phyloP scores from a whole-genome alignment of 1,140 invertebrate genomes.

The Zaprionus camerounensis region DNA sequence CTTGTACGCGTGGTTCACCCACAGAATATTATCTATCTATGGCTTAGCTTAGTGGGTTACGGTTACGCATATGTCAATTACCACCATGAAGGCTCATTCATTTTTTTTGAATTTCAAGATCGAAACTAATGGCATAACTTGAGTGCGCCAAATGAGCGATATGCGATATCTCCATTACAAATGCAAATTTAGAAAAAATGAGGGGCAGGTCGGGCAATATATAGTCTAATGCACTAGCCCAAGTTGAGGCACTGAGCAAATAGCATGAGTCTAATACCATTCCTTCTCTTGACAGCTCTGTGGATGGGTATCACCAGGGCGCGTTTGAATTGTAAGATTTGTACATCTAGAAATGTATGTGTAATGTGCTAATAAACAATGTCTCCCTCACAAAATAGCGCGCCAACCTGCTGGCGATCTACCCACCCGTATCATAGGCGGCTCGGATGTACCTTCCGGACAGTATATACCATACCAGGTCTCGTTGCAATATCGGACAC shows the following conservation, averaged over 20 bases:
- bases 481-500: constrained; percentile 67
- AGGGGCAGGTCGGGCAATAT: constrained; percentile 34
- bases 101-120: constrained; percentile 71
- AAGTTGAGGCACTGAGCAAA: constrained; percentile 31
- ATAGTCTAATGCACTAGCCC: constrained; percentile 11
- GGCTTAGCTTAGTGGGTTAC: constrained; percentile 29
- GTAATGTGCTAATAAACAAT: neutral
- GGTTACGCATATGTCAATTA: constrained; percentile 45
- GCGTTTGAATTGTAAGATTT: constrained; percentile 57
- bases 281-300: constrained; percentile 40
- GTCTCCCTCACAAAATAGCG: constrained; percentile 23
- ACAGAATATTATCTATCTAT: constrained; percentile 18
- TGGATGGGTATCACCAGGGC: neutral
- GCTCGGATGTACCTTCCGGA: constrained; percentile 56
- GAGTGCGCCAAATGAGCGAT: constrained; percentile 9
- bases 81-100: constrained; percentile 57
- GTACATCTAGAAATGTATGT: neutral
- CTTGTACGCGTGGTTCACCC: neutral
- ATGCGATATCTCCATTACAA: constrained; percentile 46
- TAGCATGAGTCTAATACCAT: constrained; percentile 43
- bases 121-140: constrained; percentile 76
- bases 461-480: constrained; percentile 76
- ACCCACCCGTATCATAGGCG: constrained; percentile 71
- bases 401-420: constrained; percentile 46
- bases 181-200: constrained; percentile 63